Conservation (phyloP, 2,888 invertebrate species). For the Caradrina clavipalpis region DNA sequence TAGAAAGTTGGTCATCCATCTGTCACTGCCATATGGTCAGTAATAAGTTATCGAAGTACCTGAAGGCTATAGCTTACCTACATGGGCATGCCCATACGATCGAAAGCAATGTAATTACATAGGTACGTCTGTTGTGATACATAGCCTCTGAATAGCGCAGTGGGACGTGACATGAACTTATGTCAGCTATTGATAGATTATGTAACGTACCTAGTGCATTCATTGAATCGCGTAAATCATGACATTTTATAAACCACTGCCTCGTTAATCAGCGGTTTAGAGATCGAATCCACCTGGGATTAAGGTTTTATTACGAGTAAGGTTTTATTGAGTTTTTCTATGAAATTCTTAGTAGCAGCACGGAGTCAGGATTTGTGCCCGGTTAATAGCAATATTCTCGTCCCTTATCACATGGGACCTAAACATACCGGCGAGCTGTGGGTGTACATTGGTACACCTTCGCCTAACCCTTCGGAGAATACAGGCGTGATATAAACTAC, state of each 20-base stretch:
- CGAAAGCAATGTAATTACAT: constrained; percentile 60
- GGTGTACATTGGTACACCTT: too few relatives aligned
- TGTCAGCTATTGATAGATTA: constrained; percentile 50
- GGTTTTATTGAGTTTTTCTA: too few relatives aligned
- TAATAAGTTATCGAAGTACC: constrained; percentile 62
- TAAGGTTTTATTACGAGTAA: too few relatives aligned
- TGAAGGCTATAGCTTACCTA: constrained; percentile 62
- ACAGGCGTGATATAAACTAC: too few relatives aligned
- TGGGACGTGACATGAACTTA: constrained; percentile 47
- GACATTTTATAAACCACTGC: constrained; percentile 14
- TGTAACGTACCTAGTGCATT: constrained; percentile 27
- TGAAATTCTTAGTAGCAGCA: too few relatives aligned
- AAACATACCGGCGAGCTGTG: too few relatives aligned
- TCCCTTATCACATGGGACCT: too few relatives aligned
- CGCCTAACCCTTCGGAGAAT: too few relatives aligned
- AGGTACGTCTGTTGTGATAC: constrained; percentile 43
- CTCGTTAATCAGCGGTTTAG: too few relatives aligned
- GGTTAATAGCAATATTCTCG: too few relatives aligned
- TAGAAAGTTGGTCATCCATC: constrained; percentile 70
- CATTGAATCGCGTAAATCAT: constrained; percentile 45
- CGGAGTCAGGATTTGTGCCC: too few relatives aligned
- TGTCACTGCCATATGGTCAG: constrained; percentile 68
- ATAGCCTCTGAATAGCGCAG: constrained; percentile 45
- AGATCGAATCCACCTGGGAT: too few relatives aligned
- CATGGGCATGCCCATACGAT: constrained; percentile 59